These are phyloP conservation scores for Melanchra persicariae DNA, from an alignment of 2,888 invertebrate genomes.

Conservation along the genomic window DNA sequence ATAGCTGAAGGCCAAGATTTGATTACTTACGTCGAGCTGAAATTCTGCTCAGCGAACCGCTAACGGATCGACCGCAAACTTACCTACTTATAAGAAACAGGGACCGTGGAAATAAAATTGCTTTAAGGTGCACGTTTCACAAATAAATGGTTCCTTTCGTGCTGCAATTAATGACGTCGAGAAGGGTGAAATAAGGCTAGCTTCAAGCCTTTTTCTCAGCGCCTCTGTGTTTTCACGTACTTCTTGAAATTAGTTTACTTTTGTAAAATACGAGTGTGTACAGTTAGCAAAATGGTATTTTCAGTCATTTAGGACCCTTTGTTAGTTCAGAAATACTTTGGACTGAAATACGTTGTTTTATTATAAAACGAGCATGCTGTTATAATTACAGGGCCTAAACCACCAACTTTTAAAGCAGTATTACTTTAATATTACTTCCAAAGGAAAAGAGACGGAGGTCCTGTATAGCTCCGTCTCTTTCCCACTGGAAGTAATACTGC, in stretches of 20 bases:
- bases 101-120: conserved; percentile 67
- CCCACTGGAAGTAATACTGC: no score
- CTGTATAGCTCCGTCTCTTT: no score
- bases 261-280: conserved; percentile 54
- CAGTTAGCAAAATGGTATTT: conserved; percentile 42
- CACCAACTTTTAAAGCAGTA: no score
- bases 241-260: conserved; percentile 63
- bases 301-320: conserved; percentile 10
- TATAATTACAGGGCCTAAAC: not conserved
- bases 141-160: conserved; percentile 72
- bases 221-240: conserved; percentile 61
- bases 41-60: conserved; percentile 76
- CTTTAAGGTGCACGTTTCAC: conserved; percentile 70
- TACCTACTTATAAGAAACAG: conserved; percentile 69
- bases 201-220: conserved; percentile 65
- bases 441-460: no score
- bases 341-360: conserved; percentile 19
- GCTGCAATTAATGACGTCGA: conserved; percentile 73
- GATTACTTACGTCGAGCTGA: conserved; percentile 81
- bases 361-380: not conserved
- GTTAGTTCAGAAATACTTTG: not conserved
- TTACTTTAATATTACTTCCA: no score
- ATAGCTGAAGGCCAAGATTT: conserved; percentile 82
- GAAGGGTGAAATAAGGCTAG: conserved; percentile 69
- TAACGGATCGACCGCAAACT: conserved; percentile 76